These are phyloP conservation scores for Eptatretus atami DNA, from an alignment of 2,797 vertebrate genomes.

Conservation along the genomic window DNA sequence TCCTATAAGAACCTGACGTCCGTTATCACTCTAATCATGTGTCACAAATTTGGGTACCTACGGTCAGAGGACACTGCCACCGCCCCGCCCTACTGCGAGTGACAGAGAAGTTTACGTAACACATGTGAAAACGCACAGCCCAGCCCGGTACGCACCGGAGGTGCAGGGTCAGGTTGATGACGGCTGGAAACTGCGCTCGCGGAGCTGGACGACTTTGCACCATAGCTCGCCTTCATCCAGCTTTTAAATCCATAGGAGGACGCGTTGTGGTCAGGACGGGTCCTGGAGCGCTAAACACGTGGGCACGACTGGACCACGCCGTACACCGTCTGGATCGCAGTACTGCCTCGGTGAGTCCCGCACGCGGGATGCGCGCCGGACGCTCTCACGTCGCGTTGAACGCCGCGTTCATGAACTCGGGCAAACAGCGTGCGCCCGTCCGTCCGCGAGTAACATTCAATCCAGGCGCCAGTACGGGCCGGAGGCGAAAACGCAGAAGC, in stretches of 20 bases:
- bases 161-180: conserved; percentile 80
- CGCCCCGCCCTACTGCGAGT: neutral
- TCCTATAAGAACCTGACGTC: no score
- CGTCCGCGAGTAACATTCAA: conserved; percentile 34
- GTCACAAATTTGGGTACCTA: no score
- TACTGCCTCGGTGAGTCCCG: conserved; percentile 75
- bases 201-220: conserved; percentile 94
- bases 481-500: no score
- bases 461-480: conserved; percentile 30
- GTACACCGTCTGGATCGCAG: conserved; percentile 87
- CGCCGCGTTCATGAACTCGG: conserved; percentile 85
- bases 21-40: no score
- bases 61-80: neutral
- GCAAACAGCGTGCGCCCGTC: conserved; percentile 56
- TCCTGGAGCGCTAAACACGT: conserved; percentile 58
- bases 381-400: conserved; percentile 70
- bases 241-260: conserved; percentile 90
- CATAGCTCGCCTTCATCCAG: conserved; percentile 80
- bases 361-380: conserved; percentile 92
- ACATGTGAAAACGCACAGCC: neutral
- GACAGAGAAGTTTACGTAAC: neutral
- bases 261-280: conserved; percentile 41
- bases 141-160: conserved; percentile 37
- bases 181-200: conserved; percentile 58
- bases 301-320: conserved; percentile 94